These are phyloP conservation scores for Galendromus occidentalis DNA, from an alignment of 1,140 invertebrate genomes.

Conservation along the genomic window DNA sequence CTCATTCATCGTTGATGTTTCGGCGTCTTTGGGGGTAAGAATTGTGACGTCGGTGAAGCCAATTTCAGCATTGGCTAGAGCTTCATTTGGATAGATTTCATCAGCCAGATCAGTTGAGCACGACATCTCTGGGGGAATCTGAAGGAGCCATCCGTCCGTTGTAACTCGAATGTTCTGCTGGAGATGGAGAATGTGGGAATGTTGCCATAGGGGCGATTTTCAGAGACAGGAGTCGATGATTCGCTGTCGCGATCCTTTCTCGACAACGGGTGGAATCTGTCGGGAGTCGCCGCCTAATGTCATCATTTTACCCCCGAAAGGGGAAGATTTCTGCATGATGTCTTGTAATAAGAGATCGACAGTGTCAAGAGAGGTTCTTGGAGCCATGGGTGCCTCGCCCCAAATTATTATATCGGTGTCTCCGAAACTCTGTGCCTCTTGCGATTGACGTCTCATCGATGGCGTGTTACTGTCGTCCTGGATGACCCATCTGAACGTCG, in stretches of 20 bases:
- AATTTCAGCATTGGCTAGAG: too few relatives aligned
- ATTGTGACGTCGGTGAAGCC: too few relatives aligned
- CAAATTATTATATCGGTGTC: conserved; percentile 18
- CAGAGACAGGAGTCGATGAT: conserved; percentile 21
- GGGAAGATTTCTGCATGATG: conserved; percentile 16
- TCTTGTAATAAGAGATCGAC: conserved; percentile 19
- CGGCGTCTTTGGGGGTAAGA: too few relatives aligned
- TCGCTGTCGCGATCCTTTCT: conserved; percentile 15
- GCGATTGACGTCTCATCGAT: conserved; percentile 8
- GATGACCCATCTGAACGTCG: conserved; percentile 15
- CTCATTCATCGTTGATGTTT: too few relatives aligned
- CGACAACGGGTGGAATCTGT: conserved; percentile 21
- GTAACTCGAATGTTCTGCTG: too few relatives aligned
- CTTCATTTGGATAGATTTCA: too few relatives aligned
- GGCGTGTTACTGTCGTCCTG: conserved; percentile 16
- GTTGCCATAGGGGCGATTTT: conserved; percentile 18
- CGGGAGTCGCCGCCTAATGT: conserved; percentile 23
- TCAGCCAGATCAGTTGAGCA: too few relatives aligned
- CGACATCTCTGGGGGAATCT: too few relatives aligned
- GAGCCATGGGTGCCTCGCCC: conserved; percentile 23
- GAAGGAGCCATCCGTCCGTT: too few relatives aligned
- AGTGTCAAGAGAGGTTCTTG: conserved; percentile 16
- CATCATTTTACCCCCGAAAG: conserved; percentile 21
- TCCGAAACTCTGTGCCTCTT: conserved; percentile 15
- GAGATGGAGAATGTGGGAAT: neutral